phyloP scores from a whole-genome alignment of 30 jellyfish, hydroid and myxozoan genomes.

The Aurelia aurita complex sp. Pacific region DNA sequence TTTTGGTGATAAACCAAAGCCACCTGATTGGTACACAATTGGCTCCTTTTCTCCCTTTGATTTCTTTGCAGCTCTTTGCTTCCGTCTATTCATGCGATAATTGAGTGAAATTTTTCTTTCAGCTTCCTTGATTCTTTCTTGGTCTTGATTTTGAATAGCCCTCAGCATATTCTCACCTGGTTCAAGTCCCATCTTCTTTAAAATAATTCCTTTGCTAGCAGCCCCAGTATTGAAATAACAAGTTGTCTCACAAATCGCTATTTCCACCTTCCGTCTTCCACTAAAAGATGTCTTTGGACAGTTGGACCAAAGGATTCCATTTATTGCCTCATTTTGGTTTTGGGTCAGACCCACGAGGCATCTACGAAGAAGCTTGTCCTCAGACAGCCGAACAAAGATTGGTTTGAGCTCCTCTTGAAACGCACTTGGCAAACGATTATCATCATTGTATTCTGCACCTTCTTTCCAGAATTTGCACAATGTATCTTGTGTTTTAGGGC shows the following conservation, averaged over 20 bases:
- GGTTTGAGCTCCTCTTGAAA: too few relatives aligned
- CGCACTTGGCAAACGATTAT: too few relatives aligned
- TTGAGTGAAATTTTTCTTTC: slow-evolving; percentile 3
- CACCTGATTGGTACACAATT: slow-evolving; percentile 1
- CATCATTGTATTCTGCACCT: too few relatives aligned
- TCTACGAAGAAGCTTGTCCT: too few relatives aligned
- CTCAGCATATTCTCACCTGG: slow-evolving; percentile 2
- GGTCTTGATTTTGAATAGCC: not conserved
- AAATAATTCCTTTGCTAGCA: slow-evolving; percentile 15
- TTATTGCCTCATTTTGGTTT: too few relatives aligned
- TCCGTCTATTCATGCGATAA: not conserved
- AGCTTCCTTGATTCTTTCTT: not conserved
- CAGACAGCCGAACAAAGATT: too few relatives aligned
- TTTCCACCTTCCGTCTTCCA: slow-evolving; percentile 18
- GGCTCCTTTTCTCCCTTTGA: slow-evolving; percentile 13
- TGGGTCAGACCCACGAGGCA: too few relatives aligned
- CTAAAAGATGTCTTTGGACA: too few relatives aligned
- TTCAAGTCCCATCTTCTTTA: not conserved
- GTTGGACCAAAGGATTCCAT: too few relatives aligned
- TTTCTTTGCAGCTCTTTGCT: slow-evolving; percentile 1
- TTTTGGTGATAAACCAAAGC: not conserved
- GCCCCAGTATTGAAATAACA: slow-evolving; percentile 33
- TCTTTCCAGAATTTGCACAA: too few relatives aligned
- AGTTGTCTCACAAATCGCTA: slow-evolving; percentile 17
- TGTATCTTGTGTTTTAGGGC: too few relatives aligned